Conservation (phyloP, 2,113 vertebrate species). For the Dipodomys spectabilis region DNA sequence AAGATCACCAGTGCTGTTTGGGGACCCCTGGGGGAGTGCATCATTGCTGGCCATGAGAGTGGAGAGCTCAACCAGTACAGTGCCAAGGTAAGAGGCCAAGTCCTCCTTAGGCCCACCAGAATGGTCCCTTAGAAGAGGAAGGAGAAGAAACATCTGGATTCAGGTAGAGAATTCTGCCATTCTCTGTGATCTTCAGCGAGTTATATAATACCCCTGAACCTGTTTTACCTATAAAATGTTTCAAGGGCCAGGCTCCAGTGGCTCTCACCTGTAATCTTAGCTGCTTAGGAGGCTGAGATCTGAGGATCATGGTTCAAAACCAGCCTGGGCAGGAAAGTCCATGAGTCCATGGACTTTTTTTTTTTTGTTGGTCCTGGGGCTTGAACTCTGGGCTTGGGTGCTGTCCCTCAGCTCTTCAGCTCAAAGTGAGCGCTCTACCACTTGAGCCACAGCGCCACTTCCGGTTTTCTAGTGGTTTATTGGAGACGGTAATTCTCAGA, state of each 20-base stretch:
- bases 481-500: too few relatives aligned
- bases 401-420: too few relatives aligned
- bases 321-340: too few relatives aligned
- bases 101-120: not conserved
- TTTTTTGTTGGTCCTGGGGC: too few relatives aligned
- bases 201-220: not conserved
- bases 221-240: not conserved
- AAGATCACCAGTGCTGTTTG: constrained; percentile 99
- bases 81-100: constrained; percentile 90
- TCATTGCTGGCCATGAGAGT: constrained; percentile 95
- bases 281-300: too few relatives aligned
- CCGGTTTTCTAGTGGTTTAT: too few relatives aligned
- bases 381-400: too few relatives aligned
- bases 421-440: too few relatives aligned
- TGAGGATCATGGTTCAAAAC: too few relatives aligned
- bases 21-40: constrained; percentile 96
- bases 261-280: not conserved
- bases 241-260: too few relatives aligned
- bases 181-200: not conserved
- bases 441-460: too few relatives aligned
- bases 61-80: constrained; percentile 98
- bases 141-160: not conserved
- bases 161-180: not conserved
- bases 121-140: not conserved
- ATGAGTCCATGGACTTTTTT: too few relatives aligned